Evolutionary conservation across 2,113 vertebrate genomes (phyloP), one percentile per base, ranked within the genome.

Genomic region (Camarhynchus parvulus): DNA sequence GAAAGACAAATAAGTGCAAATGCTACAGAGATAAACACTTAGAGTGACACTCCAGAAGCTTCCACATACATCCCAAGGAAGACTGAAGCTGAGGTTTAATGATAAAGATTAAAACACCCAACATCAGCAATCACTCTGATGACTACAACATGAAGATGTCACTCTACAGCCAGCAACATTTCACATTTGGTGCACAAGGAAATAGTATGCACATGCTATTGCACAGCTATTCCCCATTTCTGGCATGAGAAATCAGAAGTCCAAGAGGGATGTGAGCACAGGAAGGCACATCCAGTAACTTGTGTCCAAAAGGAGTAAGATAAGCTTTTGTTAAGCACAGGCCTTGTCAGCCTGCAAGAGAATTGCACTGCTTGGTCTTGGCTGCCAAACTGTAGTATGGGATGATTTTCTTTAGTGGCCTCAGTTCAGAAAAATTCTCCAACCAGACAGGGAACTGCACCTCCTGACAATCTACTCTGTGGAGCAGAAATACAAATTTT

Each of bases 321-420:
- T 3, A 28, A 69, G 56, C 49, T 82, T 85, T 63, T 15, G 44
- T 35, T 27, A 82, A 79, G 44, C 49, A 72, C 35, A 42, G 47
- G 11, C 44, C 22, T 75, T n/a, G 35, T 59, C 67, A 64, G n/a
- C 76, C 72, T 61, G 59, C 2, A 7, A 39, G 21, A 83, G 21
- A 47, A 80, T 28, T 0, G 0, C 14, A 1, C 30, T 58, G 49
- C 63, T 80, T 13, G 1, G 27, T 73, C 37, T 25, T 6, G 1
- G 10, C 35, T 92, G 83, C 72, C 67, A 44, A 61, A 53, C 22
- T 63, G 47, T 12, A 55, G 39, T 5, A 37, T 5, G 5, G 52
- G 78, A 50, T 0, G 0, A 91, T 49, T 62, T 78, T 89, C 66
- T 83, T n/a, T 39, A 47, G 46, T 1, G 0, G 46, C 27, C 73